Percentiles rank a stretch among this genome's conserved stretches.
Conservation (phyloP, 1,140 invertebrate species). For the Globodera rostochiensis region DNA sequence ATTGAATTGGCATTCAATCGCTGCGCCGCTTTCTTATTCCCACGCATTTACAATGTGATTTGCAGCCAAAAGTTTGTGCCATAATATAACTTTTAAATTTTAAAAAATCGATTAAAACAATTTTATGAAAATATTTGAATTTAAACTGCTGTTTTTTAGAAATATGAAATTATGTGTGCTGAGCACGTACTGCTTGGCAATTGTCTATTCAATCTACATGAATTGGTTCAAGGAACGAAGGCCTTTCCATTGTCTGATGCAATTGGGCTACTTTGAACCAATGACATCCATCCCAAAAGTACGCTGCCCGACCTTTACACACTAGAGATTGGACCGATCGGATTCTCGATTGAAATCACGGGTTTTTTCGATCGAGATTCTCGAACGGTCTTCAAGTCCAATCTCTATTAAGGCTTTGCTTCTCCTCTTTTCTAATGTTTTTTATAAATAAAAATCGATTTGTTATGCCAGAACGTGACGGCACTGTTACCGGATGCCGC, state of each 20-base stretch:
- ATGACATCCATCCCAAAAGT: conserved; percentile 12
- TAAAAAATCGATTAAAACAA: too few species aligned
- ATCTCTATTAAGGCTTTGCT: neutral
- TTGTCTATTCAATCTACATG: conserved; percentile 22
- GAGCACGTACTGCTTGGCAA: neutral
- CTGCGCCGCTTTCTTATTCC: conserved; percentile 11
- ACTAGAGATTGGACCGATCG: too few species aligned
- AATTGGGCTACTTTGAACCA: conserved; percentile 21
- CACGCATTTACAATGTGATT: conserved; percentile 1
- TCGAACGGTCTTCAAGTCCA: neutral
- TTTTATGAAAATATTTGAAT: neutral
- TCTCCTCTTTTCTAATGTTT: too few species aligned
- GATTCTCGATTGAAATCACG: too few species aligned
- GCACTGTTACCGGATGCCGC: conserved; percentile 13
- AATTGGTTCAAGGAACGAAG: conserved; percentile 17
- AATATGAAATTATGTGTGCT: conserved; percentile 8
- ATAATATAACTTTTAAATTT: too few species aligned
- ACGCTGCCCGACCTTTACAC: neutral
- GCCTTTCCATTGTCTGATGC: conserved; percentile 26
- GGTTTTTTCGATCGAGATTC: too few species aligned
- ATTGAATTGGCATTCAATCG: conserved; percentile 26
- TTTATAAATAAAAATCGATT: too few species aligned
- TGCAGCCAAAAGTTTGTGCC: conserved; percentile 7
- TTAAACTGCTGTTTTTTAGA: neutral
- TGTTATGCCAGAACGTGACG: neutral